A percentile compares a stretch with the other conserved stretches of the same genome.
Conservation (phyloP, 2,888 invertebrate species). For the Tenthredo notha region DNA sequence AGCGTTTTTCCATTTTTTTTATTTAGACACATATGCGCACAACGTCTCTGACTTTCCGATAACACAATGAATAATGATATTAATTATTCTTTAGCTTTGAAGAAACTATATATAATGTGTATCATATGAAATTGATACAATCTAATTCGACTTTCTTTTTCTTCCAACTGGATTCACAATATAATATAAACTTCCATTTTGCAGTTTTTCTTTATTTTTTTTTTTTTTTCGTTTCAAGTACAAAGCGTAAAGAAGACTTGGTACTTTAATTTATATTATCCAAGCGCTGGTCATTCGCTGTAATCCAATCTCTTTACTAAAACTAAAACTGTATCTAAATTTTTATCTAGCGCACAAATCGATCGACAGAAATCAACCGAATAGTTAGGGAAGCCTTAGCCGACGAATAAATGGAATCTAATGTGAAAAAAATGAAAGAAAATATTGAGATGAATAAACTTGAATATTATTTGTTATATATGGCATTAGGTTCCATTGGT, state of each 20-base stretch:
- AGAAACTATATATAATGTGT: not conserved
- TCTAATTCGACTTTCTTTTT: not conserved
- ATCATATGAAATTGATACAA: not conserved
- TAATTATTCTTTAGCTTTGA: not conserved
- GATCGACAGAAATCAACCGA: not conserved
- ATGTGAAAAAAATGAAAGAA: not conserved
- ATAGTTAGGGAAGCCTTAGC: not conserved
- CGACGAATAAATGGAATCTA: conserved; percentile 18
- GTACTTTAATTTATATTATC: too few species aligned
- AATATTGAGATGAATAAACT: not conserved
- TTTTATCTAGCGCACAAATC: not conserved
- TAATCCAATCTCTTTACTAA: not conserved
- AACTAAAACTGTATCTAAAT: not conserved
- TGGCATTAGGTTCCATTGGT: not conserved
- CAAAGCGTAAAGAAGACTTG: not conserved
- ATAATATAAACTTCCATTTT: not conserved
- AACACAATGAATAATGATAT: not conserved
- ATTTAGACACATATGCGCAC: not conserved
- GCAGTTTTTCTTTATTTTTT: too few species aligned
- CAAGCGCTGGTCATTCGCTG: not conserved
- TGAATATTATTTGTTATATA: not conserved
- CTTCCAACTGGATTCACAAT: not conserved
- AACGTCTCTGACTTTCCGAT: not conserved
- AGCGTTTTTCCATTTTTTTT: not conserved
- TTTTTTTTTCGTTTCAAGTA: not conserved